A percentile compares a stretch with the other conserved stretches of the same genome.
Conservation (phyloP, 2,113 vertebrate genomes). For the Cavia porcellus region DNA sequence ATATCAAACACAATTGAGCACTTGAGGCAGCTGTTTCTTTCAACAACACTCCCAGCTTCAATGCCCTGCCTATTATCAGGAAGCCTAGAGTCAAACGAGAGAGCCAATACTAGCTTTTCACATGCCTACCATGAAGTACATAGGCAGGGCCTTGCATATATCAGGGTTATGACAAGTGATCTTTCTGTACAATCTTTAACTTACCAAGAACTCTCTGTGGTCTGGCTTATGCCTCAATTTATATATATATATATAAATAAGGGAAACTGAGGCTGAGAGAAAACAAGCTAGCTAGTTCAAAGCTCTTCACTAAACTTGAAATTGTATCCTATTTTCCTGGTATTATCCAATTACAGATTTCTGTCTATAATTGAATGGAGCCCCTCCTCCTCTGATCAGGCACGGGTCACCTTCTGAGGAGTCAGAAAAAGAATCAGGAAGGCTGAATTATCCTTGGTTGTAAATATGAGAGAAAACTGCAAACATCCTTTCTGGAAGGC, state of each 20-base stretch:
- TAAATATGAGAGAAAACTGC: not conserved
- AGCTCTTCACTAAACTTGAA: not conserved
- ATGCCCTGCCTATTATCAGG: not conserved
- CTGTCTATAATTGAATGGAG: not conserved
- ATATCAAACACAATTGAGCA: not conserved
- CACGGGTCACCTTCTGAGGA: not conserved
- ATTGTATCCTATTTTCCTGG: not conserved
- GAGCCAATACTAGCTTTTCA: not conserved
- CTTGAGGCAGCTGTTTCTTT: not conserved
- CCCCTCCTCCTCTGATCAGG: not conserved
- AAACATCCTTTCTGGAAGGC: not conserved
- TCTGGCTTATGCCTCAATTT: not conserved
- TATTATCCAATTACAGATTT: not conserved
- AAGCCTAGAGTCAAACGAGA: not conserved
- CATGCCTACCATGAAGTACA: not conserved
- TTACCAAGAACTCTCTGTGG: not conserved
- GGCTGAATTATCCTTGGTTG: not conserved
- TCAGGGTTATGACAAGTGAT: not conserved
- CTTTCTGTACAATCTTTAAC: not conserved
- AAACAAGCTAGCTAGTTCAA: not conserved
- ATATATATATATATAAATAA: not conserved
- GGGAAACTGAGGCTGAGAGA: not conserved
- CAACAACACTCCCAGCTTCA: not conserved
- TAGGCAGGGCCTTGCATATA: not conserved
- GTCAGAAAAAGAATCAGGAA: slow-evolving; percentile 16